Percentiles rank a stretch among this genome's conserved stretches.
Evolutionary conservation across 2,888 invertebrate genomes (phyloP).

Genomic region (Ophion ellenae): DNA sequence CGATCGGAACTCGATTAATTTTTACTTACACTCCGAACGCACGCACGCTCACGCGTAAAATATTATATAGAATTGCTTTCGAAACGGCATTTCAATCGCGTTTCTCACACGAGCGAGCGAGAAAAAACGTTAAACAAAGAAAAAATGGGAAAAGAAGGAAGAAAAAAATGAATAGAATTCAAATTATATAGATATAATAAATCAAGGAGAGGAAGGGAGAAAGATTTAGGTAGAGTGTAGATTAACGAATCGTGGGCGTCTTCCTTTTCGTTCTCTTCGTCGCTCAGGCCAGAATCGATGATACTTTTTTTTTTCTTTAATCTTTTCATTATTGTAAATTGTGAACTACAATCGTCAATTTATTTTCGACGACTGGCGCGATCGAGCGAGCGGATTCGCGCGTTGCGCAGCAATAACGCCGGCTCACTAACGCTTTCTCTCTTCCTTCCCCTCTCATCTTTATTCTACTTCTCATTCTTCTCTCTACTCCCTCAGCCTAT

Average conservation of each 20-base stretch:
- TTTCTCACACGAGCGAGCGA: conserved; percentile 58
- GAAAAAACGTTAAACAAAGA: conserved; percentile 29
- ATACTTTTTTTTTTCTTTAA: conserved; percentile 45
- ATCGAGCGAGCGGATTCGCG: conserved; percentile 27
- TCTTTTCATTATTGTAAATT: conserved; percentile 47
- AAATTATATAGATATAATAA: conserved; percentile 68
- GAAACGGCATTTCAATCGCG: conserved; percentile 65
- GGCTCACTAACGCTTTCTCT: conserved; percentile 49
- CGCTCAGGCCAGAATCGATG: conserved; percentile 49
- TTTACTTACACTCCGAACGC: conserved; percentile 59
- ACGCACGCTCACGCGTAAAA: conserved; percentile 57
- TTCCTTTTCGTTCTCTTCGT: conserved; percentile 64
- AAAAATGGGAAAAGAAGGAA: conserved; percentile 56
- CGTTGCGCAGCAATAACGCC: conserved; percentile 45
- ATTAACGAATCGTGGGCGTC: conserved; percentile 56
- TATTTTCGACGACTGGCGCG: conserved; percentile 39
- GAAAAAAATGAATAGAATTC: conserved; percentile 66
- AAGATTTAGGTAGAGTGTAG: conserved; percentile 55
- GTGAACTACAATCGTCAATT: conserved; percentile 51
- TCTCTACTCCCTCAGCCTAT: conserved; percentile 60
- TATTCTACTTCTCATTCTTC: conserved; percentile 33
- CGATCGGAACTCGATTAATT: conserved; percentile 49
- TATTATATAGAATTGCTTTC: conserved; percentile 61
- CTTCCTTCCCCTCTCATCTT: conserved; percentile 37
- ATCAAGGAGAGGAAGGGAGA: conserved; percentile 64